Percentiles rank a stretch among this genome's conserved stretches.
These are phyloP conservation scores for Trichosurus vulpecula DNA, from an alignment of 2,797 vertebrate genomes.

Conservation along the genomic window DNA sequence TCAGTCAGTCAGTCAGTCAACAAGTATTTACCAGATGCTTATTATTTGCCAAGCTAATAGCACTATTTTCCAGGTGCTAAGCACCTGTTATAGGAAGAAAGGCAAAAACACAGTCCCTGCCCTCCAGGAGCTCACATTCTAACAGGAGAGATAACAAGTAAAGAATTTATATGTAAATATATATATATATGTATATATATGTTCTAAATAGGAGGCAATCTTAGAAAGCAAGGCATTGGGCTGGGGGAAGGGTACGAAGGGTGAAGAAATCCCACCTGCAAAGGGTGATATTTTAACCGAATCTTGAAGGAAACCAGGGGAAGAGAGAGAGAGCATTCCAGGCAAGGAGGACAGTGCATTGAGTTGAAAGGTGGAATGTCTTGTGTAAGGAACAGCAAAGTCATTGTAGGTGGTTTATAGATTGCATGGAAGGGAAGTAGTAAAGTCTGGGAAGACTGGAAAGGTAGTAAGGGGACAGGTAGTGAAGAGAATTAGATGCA, in stretches of 20 bases:
- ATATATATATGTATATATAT: no score
- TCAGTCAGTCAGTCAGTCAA: background rate
- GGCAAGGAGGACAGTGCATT: background rate
- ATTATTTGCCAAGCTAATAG: background rate
- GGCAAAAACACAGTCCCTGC: background rate
- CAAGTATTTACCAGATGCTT: background rate
- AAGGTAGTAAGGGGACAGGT: background rate
- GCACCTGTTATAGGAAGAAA: background rate
- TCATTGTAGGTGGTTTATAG: background rate
- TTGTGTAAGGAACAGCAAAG: background rate
- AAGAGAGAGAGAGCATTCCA: background rate
- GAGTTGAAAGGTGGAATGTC: background rate
- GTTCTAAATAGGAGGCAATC: background rate
- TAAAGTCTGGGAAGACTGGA: background rate
- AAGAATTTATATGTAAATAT: background rate
- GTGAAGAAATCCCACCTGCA: background rate
- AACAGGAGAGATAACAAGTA: background rate
- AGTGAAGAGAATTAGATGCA: background rate
- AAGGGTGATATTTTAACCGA: background rate
- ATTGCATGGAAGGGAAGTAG: background rate
- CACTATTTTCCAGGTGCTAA: background rate
- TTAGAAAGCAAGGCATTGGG: background rate
- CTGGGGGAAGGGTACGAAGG: background rate
- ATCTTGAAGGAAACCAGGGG: background rate
- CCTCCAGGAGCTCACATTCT: background rate